These are phyloP conservation scores for Coregonus clupeaformis DNA, from an alignment of 2,113 vertebrate species.

Conservation along the genomic window DNA sequence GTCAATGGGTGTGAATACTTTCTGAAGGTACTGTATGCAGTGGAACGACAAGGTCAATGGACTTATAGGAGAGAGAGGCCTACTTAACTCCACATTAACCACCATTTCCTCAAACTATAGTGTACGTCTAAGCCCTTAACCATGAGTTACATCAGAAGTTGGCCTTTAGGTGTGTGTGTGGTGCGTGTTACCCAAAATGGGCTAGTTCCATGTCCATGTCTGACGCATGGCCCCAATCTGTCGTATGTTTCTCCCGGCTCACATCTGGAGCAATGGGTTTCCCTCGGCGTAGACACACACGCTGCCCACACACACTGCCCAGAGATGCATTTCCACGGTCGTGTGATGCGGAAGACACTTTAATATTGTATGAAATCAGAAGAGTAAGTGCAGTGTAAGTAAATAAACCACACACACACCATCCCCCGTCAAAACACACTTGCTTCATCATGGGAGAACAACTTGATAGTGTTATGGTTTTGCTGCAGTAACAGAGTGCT, in stretches of 20 bases:
- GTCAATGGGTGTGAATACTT: no score
- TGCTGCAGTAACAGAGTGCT: background rate
- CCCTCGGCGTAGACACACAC: background rate
- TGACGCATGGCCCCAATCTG: background rate
- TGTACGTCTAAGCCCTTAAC: no score
- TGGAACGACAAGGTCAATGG: no score
- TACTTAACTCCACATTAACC: no score
- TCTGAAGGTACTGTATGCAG: no score
- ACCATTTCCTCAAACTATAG: no score
- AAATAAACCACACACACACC: background rate
- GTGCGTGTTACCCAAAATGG: background rate
- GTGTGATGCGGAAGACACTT: conserved; percentile 12
- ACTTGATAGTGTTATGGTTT: background rate
- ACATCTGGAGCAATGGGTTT: background rate
- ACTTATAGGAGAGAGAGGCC: no score
- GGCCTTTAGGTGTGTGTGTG: conserved; percentile 13
- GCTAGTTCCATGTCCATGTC: background rate
- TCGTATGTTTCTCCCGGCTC: background rate
- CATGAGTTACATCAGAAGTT: background rate
- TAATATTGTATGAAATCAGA: conserved; percentile 20
- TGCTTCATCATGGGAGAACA: background rate
- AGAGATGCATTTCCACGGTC: background rate
- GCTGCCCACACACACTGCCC: background rate
- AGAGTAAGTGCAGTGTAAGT: background rate
- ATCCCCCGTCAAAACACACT: background rate